Percentiles rank a stretch among this genome's conserved stretches.
phyloP scores from a whole-genome alignment of 2,797 vertebrate species.

The Lacerta bilineata region DNA sequence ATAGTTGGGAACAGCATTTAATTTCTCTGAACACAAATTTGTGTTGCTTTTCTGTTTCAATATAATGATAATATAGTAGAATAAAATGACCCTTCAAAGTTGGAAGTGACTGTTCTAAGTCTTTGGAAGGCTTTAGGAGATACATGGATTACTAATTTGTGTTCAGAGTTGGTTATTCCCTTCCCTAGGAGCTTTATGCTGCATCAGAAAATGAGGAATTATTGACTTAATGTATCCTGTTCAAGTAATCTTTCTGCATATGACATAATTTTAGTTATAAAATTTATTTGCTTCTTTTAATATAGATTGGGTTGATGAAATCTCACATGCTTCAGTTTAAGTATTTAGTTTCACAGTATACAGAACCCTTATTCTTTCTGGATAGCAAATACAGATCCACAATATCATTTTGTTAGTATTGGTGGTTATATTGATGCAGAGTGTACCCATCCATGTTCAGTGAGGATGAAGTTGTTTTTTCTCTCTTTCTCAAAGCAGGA shows the following conservation, averaged over 20 bases:
- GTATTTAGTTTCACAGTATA: background rate
- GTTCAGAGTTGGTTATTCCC: background rate
- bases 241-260: background rate
- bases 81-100: background rate
- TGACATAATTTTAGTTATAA: slow-evolving; percentile 32
- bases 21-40: background rate
- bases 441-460: background rate
- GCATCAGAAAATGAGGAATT: background rate
- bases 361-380: background rate
- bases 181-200: slow-evolving; percentile 27
- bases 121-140: background rate
- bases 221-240: background rate
- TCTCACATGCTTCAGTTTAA: background rate
- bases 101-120: background rate
- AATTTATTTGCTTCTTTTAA: rapidly evolving
- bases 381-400: background rate
- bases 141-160: background rate
- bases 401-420: background rate
- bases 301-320: slow-evolving; percentile 5
- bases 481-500: background rate
- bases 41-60: background rate
- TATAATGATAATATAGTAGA: background rate
- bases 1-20: background rate
- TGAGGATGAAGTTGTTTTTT: background rate
- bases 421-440: background rate